phyloP scores from a whole-genome alignment of 2,888 invertebrate species.

The Tetragonisca angustula region DNA sequence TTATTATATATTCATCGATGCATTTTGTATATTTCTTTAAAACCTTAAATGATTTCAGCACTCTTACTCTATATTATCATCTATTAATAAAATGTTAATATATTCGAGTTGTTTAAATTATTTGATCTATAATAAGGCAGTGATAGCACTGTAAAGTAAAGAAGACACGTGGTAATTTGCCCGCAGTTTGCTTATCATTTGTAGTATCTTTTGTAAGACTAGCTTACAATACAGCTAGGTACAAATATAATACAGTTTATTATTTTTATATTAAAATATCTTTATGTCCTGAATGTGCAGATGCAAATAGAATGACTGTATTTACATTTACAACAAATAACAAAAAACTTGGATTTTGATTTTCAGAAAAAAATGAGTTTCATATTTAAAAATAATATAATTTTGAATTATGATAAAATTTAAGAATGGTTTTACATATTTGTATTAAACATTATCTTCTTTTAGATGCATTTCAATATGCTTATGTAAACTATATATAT shows the following conservation, averaged over 20 bases:
- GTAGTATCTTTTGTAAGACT: slow-evolving; percentile 25
- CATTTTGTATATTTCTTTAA: slow-evolving; percentile 52
- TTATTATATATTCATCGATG: slow-evolving; percentile 49
- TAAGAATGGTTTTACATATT: background rate
- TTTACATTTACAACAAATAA: background rate
- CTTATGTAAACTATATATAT: slow-evolving; percentile 9
- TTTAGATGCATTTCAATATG: background rate
- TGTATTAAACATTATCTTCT: background rate
- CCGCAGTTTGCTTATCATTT: slow-evolving; percentile 44
- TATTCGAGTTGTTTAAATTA: slow-evolving; percentile 21
- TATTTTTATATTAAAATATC: slow-evolving; percentile 21
- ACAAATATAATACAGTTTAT: slow-evolving; percentile 19
- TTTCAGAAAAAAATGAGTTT: background rate
- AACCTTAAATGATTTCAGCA: slow-evolving; percentile 65
- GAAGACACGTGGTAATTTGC: slow-evolving; percentile 54
- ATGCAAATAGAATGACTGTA: slow-evolving; percentile 13
- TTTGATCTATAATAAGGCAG: slow-evolving; percentile 11
- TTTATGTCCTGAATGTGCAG: slow-evolving; percentile 28
- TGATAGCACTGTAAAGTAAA: slow-evolving; percentile 72
- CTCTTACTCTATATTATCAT: slow-evolving; percentile 49
- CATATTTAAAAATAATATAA: slow-evolving; percentile 1
- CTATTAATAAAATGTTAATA: slow-evolving; percentile 15
- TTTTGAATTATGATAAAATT: background rate
- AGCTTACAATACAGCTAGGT: slow-evolving; percentile 17
- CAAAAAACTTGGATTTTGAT: background rate